Percentiles rank a stretch among this genome's conserved stretches.
phyloP scores from a whole-genome alignment of 1,140 invertebrate species.

The Branchinecta lindahli region DNA sequence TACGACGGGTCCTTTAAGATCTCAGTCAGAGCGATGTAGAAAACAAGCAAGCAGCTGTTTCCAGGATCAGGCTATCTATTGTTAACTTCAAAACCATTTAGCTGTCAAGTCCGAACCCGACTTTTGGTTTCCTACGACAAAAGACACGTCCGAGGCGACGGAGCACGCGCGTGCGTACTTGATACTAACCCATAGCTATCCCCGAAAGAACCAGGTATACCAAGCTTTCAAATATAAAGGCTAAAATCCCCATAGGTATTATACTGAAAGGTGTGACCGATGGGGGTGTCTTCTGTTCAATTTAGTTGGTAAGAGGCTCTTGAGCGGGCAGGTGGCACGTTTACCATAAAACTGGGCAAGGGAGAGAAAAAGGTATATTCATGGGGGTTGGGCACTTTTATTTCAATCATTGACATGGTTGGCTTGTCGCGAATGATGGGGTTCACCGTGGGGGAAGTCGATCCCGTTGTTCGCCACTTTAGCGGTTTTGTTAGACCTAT shows the following conservation, averaged over 20 bases:
- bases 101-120: too few relatives aligned
- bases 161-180: too few relatives aligned
- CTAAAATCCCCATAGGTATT: slow-evolving; percentile 1
- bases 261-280: slow-evolving; percentile 8
- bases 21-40: too few relatives aligned
- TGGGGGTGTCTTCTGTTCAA: slow-evolving; percentile 9
- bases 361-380: slow-evolving; percentile 3
- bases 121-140: too few relatives aligned
- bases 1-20: too few relatives aligned
- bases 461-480: slow-evolving; percentile 8
- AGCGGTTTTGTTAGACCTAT: slow-evolving; percentile 8
- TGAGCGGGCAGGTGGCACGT: background rate
- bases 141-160: too few relatives aligned
- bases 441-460: background rate
- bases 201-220: too few relatives aligned
- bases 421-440: slow-evolving; percentile 7
- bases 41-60: too few relatives aligned
- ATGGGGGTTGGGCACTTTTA: background rate
- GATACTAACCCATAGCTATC: too few relatives aligned
- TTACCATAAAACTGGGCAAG: background rate
- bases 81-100: too few relatives aligned
- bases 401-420: background rate
- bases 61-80: too few relatives aligned
- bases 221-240: background rate
- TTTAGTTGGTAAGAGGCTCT: slow-evolving; percentile 5